phyloP scores from a whole-genome alignment of 2,113 vertebrate genomes.

The Phrynosoma platyrhinos region DNA sequence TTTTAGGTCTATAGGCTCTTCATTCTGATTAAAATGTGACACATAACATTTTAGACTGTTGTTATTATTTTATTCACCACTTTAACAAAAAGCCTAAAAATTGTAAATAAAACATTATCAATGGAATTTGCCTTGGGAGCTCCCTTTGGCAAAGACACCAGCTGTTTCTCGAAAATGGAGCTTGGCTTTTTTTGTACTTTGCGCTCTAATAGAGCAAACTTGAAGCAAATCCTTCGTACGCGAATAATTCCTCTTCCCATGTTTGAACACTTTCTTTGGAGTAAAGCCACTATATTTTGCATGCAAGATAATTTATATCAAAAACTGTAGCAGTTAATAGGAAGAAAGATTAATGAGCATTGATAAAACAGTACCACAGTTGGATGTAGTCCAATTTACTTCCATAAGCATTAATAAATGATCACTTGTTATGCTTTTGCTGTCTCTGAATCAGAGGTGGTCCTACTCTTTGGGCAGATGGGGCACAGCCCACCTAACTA shows the following conservation, averaged over 20 bases:
- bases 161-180: not conserved
- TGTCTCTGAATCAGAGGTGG: too few relatives aligned
- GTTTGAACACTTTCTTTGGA: not conserved
- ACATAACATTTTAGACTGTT: not conserved
- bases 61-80: not conserved
- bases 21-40: not conserved
- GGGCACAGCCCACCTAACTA: too few relatives aligned
- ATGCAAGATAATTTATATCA: not conserved
- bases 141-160: not conserved
- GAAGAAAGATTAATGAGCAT: not conserved
- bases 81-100: not conserved
- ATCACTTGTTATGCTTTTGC: not conserved
- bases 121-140: not conserved
- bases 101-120: not conserved
- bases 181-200: not conserved
- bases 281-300: not conserved
- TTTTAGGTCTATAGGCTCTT: not conserved
- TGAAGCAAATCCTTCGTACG: not conserved
- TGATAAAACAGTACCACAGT: not conserved
- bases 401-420: not conserved
- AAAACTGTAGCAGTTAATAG: not conserved
- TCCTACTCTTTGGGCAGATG: too few relatives aligned
- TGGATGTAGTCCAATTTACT: not conserved
- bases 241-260: not conserved
- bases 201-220: not conserved